Percentiles rank a stretch among this genome's conserved stretches.
Evolutionary conservation across 2,113 vertebrate genomes (phyloP).

Genomic region (Tricholaema leucomelas): DNA sequence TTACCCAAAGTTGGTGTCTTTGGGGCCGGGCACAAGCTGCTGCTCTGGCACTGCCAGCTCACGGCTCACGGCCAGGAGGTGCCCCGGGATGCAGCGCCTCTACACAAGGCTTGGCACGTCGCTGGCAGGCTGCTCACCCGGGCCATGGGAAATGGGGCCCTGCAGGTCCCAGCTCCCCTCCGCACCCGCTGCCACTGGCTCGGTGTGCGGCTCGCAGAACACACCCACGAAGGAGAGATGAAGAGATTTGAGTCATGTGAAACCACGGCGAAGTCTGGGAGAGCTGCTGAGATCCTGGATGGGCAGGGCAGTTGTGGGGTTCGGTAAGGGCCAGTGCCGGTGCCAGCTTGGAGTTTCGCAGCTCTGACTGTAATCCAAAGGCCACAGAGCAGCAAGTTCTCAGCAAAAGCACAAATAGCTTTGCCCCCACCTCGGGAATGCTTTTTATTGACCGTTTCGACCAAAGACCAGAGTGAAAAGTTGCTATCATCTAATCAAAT

Average conservation of each 20-base stretch:
- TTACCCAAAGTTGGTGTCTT: not conserved
- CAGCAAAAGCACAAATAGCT: not conserved
- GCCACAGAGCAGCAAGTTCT: not conserved
- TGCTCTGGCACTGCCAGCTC: not conserved
- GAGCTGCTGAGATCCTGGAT: not conserved
- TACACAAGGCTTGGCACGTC: not conserved
- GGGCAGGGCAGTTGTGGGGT: not conserved
- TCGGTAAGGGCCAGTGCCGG: not conserved
- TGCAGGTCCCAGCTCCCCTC: not conserved
- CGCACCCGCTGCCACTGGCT: not conserved
- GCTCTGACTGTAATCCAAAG: not conserved
- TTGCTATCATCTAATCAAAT: not conserved
- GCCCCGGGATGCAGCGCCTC: not conserved
- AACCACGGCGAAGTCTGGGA: not conserved
- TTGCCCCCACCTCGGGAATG: not conserved
- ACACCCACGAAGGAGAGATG: not conserved
- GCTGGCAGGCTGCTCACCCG: not conserved
- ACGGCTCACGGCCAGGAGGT: not conserved
- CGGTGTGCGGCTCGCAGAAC: not conserved
- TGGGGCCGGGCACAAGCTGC: not conserved
- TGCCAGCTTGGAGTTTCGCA: not conserved
- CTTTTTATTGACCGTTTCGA: not conserved
- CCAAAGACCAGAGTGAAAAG: not conserved
- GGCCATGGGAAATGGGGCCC: not conserved
- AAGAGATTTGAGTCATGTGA: not conserved